These are phyloP conservation scores for Adineta ricciae DNA, from an alignment of 2,888 invertebrate genomes.

Conservation along the genomic window DNA sequence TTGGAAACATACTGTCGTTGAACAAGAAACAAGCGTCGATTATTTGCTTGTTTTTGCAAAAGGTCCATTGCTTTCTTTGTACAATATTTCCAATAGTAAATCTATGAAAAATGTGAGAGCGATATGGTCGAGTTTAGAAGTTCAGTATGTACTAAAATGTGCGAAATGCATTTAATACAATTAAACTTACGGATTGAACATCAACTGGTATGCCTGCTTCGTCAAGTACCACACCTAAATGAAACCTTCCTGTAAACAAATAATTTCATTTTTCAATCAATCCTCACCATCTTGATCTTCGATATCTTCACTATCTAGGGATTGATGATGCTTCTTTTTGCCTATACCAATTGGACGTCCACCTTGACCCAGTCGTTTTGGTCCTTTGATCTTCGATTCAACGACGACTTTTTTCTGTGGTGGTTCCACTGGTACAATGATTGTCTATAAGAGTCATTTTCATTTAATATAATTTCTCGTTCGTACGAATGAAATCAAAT, in stretches of 20 bases:
- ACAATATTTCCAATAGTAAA: neutral
- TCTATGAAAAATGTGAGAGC: neutral
- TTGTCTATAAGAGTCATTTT: neutral
- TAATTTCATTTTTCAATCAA: too few relatives aligned
- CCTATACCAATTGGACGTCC: neutral
- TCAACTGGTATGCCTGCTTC: neutral
- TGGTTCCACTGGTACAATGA: neutral
- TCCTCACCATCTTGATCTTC: neutral
- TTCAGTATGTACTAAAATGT: too few relatives aligned
- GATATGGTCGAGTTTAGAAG: too few relatives aligned
- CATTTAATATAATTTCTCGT: too few relatives aligned
- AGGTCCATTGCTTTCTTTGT: neutral
- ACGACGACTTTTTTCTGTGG: neutral
- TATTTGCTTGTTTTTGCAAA: neutral
- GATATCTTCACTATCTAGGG: neutral
- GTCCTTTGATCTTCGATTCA: neutral
- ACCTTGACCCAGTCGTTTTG: conserved; percentile 4
- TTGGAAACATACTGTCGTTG: neutral
- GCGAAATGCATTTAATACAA: too few relatives aligned
- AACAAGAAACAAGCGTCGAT: neutral
- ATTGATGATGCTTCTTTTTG: neutral
- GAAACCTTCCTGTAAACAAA: too few relatives aligned
- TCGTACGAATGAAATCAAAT: too few relatives aligned
- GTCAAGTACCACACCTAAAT: neutral
- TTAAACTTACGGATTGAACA: neutral